These are phyloP conservation scores for Pterocles gutturalis DNA, from an alignment of 2,113 vertebrate genomes.

Conservation along the genomic window DNA sequence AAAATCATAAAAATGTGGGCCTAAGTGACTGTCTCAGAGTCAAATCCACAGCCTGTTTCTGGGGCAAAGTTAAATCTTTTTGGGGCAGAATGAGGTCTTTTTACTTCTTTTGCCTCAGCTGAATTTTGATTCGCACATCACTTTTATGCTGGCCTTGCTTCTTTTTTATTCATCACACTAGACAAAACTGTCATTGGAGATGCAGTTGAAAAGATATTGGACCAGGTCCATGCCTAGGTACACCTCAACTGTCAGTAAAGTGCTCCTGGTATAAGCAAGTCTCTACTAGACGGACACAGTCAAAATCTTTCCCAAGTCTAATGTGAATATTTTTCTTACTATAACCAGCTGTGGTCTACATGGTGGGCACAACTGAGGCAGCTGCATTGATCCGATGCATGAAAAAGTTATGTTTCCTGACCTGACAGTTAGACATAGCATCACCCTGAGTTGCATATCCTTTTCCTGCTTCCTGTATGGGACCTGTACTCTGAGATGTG, in stretches of 20 bases:
- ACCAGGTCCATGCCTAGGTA: neutral
- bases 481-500: fast-evolving
- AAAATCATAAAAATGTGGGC: neutral
- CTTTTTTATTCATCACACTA: neutral
- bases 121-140: neutral
- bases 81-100: neutral
- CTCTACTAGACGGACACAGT: neutral
- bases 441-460: neutral
- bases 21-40: neutral
- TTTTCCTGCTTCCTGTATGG: neutral
- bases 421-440: neutral
- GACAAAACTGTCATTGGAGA: neutral
- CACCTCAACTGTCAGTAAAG: neutral
- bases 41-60: neutral
- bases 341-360: neutral
- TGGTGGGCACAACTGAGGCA: neutral
- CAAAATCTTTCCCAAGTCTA: neutral
- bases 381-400: fast-evolving
- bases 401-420: neutral
- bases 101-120: neutral
- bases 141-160: neutral
- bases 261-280: neutral
- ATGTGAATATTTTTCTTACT: fast-evolving
- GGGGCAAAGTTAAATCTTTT: neutral
- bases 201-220: neutral